Percentiles rank a stretch among this genome's conserved stretches.
Evolutionary conservation across 2,888 invertebrate species (phyloP).

Genomic region (Trichogramma evanescens): DNA sequence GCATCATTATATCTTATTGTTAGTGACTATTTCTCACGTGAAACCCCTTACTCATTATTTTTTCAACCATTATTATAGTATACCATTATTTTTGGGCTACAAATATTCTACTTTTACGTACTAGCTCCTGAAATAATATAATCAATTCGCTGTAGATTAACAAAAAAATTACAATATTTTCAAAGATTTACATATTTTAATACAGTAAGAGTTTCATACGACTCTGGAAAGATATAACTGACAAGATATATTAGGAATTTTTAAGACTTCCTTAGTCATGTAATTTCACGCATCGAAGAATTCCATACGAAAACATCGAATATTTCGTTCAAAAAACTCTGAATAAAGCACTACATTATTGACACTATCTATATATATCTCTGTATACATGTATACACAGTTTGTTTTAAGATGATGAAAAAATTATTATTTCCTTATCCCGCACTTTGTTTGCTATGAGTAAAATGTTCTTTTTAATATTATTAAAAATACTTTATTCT

Average conservation of each 20-base stretch:
- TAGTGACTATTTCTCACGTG: too few relatives aligned
- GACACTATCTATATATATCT: neutral
- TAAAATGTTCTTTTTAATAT: neutral
- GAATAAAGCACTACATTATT: slow-evolving; percentile 13
- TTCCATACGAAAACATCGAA: slow-evolving; percentile 15
- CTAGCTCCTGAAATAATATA: too few relatives aligned
- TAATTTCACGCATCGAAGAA: slow-evolving; percentile 8
- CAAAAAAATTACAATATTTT: neutral
- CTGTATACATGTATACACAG: neutral
- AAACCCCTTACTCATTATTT: too few relatives aligned
- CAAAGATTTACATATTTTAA: slow-evolving; percentile 10
- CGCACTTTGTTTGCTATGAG: neutral
- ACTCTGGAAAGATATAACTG: slow-evolving; percentile 10
- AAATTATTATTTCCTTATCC: neutral
- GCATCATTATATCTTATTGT: too few relatives aligned
- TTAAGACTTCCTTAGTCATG: slow-evolving; percentile 16
- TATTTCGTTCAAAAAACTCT: slow-evolving; percentile 9
- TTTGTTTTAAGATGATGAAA: slow-evolving; percentile 2
- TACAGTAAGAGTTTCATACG: neutral
- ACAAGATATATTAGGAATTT: slow-evolving; percentile 10
- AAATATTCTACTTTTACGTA: too few relatives aligned
- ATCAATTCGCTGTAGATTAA: too few relatives aligned
- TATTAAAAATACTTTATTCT: neutral
- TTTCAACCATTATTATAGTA: too few relatives aligned
- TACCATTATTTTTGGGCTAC: too few relatives aligned